Evolutionary conservation across 2,888 invertebrate species (phyloP), one percentile per base, ranked within the genome.

Genomic region (Sinodicranocentrus sp.): DNA sequence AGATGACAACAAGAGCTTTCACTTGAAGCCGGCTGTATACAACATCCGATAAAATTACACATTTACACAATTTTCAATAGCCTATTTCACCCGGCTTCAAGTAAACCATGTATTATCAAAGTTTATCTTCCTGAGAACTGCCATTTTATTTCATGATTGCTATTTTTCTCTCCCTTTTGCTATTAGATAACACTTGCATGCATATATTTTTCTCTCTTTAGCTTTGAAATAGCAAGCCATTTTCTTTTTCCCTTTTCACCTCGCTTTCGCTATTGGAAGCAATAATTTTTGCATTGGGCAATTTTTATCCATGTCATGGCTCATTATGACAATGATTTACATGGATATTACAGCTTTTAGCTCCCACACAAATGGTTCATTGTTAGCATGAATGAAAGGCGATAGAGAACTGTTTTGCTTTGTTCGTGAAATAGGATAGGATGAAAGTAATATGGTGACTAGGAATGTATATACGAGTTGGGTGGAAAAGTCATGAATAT

Each of bases 251-350:
- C 33, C 3, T 10, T 10, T 10, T 10, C 3, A 10, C 33, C 33
- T 10, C 5, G 33, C 3, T 6, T 33, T 6, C 33, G 10, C n/a
- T n/a, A n/a, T n/a, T n/a, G n/a, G n/a, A n/a, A n/a, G n/a, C n/a
- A n/a, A n/a, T n/a, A n/a, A n/a, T n/a, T n/a, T n/a, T 15, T 48
- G 48, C 48, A 76, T 65, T 77, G 57, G 54, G 67, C 67, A 77
- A 67, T 77, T 68, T 61, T 78, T 70, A 70, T 70, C 61, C 78
- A 48, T 78, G 70, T 61, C 70, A 78, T 70, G 70, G 70, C 63
- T 70, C 78, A 78, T 78, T 78, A 78, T 78, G 78, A 78, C 68
- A 78, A 78, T 78, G 70, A 78, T 78, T 70, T 78, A 77, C 70
- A 78, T 78, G 61, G 59, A 68, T 67, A 67, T 68, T 77, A 77